A percentile compares a stretch with the other conserved stretches of the same genome.
Evolutionary conservation across 2,888 invertebrate genomes (phyloP).

Genomic region (Biston stratarius): DNA sequence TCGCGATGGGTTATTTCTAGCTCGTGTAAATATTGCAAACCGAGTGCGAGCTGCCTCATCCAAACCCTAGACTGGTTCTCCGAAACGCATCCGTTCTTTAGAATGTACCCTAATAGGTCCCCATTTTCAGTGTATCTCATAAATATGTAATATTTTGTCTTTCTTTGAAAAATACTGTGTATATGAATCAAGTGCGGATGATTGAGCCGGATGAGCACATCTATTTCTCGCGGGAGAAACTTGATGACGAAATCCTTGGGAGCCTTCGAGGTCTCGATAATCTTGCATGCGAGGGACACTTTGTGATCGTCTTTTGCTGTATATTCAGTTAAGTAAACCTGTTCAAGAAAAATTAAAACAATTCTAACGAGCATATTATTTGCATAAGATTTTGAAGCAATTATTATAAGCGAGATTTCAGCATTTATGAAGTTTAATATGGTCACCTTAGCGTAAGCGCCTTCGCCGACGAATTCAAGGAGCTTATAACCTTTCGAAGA

Average conservation of each 20-base stretch:
- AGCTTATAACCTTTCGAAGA: conserved; percentile 87
- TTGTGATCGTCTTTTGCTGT: conserved; percentile 65
- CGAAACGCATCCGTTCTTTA: conserved; percentile 89
- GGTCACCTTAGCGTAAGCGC: conserved; percentile 91
- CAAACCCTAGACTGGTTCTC: conserved; percentile 90
- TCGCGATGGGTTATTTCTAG: conserved; percentile 92
- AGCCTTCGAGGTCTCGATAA: conserved; percentile 90
- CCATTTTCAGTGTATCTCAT: conserved; percentile 93
- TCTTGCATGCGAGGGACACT: conserved; percentile 89
- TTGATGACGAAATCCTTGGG: conserved; percentile 92
- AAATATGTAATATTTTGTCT: conserved; percentile 91
- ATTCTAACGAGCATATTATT: not conserved
- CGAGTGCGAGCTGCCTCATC: conserved; percentile 90
- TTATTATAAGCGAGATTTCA: not conserved
- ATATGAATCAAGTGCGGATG: conserved; percentile 93
- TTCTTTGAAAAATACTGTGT: conserved; percentile 91
- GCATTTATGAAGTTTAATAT: not conserved
- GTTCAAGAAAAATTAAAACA: conserved; percentile 32
- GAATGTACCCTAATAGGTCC: conserved; percentile 90
- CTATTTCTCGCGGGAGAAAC: conserved; percentile 94
- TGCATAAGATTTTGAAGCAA: not conserved
- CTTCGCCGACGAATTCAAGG: conserved; percentile 89
- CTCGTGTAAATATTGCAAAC: conserved; percentile 90
- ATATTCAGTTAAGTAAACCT: conserved; percentile 80
- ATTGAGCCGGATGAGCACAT: conserved; percentile 90